Percentiles rank a stretch among this genome's conserved stretches.
Conservation (phyloP, 2,113 vertebrate genomes). For the Microtus oregoni region DNA sequence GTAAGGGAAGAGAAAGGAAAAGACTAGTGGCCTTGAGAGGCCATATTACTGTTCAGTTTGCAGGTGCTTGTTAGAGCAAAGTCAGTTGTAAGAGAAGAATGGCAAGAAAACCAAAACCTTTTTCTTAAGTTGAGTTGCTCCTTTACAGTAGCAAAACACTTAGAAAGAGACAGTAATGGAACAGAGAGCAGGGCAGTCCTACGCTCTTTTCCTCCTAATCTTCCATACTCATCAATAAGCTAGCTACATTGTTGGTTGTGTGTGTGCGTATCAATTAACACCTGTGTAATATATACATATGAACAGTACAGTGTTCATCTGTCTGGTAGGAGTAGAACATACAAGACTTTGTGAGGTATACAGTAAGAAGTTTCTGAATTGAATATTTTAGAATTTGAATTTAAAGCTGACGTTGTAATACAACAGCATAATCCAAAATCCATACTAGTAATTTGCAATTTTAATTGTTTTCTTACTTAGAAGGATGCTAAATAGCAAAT, state of each 20-base stretch:
- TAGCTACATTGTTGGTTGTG: background rate
- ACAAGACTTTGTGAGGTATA: background rate
- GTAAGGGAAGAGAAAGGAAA: background rate
- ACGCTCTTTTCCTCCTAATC: background rate
- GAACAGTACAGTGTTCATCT: background rate
- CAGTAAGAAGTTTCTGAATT: background rate
- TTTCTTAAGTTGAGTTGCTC: background rate
- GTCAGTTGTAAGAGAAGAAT: background rate
- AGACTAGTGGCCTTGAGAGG: background rate
- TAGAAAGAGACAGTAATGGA: background rate
- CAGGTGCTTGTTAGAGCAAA: background rate
- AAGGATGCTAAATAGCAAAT: constrained; percentile 36
- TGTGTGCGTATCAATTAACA: no score
- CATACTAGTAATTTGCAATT: background rate
- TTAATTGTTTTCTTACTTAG: constrained; percentile 10
- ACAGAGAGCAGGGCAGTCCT: background rate
- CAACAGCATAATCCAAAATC: background rate
- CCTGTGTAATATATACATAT: no score
- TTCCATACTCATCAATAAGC: background rate
- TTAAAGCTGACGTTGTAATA: background rate
- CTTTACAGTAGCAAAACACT: background rate
- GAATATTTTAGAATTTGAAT: constrained; percentile 19
- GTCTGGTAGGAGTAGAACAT: background rate
- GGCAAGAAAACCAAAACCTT: background rate
- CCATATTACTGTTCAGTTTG: background rate